phyloP scores from a whole-genome alignment of 2,888 invertebrate genomes.

The Gastrophysa polygoni region DNA sequence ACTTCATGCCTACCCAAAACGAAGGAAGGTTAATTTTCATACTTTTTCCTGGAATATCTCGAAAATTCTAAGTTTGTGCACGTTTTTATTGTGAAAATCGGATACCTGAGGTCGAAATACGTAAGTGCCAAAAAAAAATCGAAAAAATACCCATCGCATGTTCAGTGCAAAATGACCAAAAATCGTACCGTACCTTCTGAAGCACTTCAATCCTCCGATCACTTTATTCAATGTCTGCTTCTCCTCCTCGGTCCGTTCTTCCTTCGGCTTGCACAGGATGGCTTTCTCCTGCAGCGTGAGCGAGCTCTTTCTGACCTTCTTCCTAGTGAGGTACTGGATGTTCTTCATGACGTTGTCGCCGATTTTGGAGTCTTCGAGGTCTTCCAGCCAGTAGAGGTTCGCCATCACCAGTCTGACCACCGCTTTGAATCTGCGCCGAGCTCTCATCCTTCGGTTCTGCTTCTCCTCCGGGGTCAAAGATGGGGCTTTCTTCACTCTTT shows the following conservation, averaged over 20 bases:
- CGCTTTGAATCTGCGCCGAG: slow-evolving; percentile 64
- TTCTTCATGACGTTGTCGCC: slow-evolving; percentile 63
- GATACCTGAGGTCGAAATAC: too few species aligned
- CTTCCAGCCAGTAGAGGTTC: slow-evolving; percentile 65
- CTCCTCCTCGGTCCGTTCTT: slow-evolving; percentile 65
- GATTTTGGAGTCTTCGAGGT: slow-evolving; percentile 57
- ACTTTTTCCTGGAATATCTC: too few species aligned
- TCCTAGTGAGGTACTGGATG: slow-evolving; percentile 55
- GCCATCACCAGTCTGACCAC: slow-evolving; percentile 63
- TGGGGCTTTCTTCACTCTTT: slow-evolving; percentile 13
- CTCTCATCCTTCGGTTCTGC: slow-evolving; percentile 46
- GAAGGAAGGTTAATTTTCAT: too few species aligned
- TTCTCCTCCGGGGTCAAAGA: slow-evolving; percentile 42
- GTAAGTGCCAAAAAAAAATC: too few species aligned
- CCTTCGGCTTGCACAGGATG: slow-evolving; percentile 63
- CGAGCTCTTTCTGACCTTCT: slow-evolving; percentile 44
- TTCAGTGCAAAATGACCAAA: too few species aligned
- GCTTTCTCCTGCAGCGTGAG: slow-evolving; percentile 63
- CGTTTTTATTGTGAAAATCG: too few species aligned
- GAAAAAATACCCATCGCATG: too few species aligned
- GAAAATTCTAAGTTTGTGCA: too few species aligned
- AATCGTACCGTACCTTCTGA: too few species aligned
- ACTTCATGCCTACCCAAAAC: too few species aligned
- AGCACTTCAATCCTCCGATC: slow-evolving; percentile 68
- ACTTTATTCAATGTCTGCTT: slow-evolving; percentile 64